Evolutionary conservation across 1,140 invertebrate genomes (phyloP).

Genomic region (Campoletis sonorensis): DNA sequence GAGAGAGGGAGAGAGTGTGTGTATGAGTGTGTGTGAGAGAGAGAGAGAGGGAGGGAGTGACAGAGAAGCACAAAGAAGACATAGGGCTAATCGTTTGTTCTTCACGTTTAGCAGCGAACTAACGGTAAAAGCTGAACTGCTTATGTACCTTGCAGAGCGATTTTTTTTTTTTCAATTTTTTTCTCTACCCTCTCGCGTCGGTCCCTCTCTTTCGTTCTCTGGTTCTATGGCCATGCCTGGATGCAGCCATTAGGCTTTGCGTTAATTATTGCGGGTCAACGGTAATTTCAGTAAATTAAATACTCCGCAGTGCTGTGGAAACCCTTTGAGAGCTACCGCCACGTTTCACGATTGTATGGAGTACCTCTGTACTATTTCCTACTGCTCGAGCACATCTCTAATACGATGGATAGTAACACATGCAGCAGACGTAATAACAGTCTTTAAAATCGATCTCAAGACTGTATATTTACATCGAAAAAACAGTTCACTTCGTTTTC

Average conservation of each 20-base stretch:
- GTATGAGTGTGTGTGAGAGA: neutral
- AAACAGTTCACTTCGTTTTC: too few relatives aligned
- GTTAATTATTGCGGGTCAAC: constrained; percentile 43
- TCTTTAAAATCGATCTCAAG: too few relatives aligned
- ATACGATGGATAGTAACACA: too few relatives aligned
- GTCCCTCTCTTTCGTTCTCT: neutral
- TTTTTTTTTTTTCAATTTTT: neutral
- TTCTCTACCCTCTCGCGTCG: neutral
- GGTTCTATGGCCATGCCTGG: neutral
- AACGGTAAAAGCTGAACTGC: constrained; percentile 33
- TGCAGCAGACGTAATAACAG: too few relatives aligned
- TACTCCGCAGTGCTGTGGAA: constrained; percentile 24
- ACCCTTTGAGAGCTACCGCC: constrained; percentile 38
- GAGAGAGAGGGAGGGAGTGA: neutral
- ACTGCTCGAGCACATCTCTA: too few relatives aligned
- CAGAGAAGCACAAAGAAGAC: neutral
- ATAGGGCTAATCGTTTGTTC: constrained; percentile 2
- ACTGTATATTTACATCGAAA: too few relatives aligned
- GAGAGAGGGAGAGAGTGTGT: neutral
- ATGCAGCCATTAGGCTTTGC: constrained; percentile 9
- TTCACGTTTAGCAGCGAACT: neutral
- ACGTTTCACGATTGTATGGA: neutral
- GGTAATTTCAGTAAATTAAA: constrained; percentile 47
- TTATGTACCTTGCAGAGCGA: constrained; percentile 1
- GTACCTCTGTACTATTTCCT: too few relatives aligned